phyloP scores from a whole-genome alignment of 64 coral and sea anemone species.

The Actinia tenebrosa region DNA sequence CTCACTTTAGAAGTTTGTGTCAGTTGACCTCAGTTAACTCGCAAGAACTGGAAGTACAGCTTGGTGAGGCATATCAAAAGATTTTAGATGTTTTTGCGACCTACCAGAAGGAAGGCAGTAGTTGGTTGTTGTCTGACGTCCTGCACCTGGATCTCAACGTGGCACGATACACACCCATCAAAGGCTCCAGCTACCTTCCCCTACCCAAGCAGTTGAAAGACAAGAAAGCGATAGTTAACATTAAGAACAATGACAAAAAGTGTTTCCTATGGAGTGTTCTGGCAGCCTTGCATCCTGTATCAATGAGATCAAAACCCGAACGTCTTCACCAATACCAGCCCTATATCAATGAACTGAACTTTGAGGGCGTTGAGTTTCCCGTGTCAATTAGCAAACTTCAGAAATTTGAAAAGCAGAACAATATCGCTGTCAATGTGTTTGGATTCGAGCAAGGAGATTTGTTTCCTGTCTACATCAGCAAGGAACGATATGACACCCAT shows the following conservation, averaged over 20 bases:
- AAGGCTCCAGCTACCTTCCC: too few relatives aligned
- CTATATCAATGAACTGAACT: conserved; percentile 34
- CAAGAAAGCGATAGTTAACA: conserved; percentile 3
- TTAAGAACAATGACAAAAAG: conserved; percentile 47
- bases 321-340: conserved; percentile 12
- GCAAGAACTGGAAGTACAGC: not conserved
- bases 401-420: conserved; percentile 26
- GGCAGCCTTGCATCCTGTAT: conserved; percentile 25
- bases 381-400: not conserved
- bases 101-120: conserved; percentile 23
- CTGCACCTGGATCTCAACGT: conserved; percentile 24
- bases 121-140: conserved; percentile 36
- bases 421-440: conserved; percentile 30
- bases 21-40: too few relatives aligned
- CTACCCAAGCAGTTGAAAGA: too few relatives aligned
- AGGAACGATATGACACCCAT: not conserved
- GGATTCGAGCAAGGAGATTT: not conserved
- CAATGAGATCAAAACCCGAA: not conserved
- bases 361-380: conserved; percentile 37
- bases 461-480: conserved; percentile 10
- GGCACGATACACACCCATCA: not conserved
- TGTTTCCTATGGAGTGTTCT: conserved; percentile 50
- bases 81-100: not conserved
- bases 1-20: too few relatives aligned
- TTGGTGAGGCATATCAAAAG: conserved; percentile 14